Conservation (phyloP, 2,888 invertebrate genomes). For the Eilema caniola region DNA sequence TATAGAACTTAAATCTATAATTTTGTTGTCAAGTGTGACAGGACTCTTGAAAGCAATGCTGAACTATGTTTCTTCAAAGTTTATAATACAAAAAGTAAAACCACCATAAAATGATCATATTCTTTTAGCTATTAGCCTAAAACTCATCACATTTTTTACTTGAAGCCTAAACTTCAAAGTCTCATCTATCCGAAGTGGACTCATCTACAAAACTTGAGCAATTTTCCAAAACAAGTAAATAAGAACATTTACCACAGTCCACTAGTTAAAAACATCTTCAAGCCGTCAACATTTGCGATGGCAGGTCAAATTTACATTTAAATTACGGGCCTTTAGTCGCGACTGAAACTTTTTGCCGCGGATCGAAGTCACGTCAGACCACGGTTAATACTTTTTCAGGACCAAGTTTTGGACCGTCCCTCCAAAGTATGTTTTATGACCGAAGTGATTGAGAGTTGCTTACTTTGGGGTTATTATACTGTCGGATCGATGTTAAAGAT, state of each 20-base stretch:
- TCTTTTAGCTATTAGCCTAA: slow-evolving; percentile 1
- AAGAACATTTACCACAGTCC: slow-evolving; percentile 14
- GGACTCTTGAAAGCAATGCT: not conserved
- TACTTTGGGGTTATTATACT: slow-evolving; percentile 40
- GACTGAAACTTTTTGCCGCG: slow-evolving; percentile 33
- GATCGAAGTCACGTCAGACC: slow-evolving; percentile 41
- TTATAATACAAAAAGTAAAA: not conserved
- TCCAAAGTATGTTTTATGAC: slow-evolving; percentile 45
- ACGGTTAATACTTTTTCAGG: slow-evolving; percentile 44
- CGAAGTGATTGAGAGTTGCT: slow-evolving; percentile 38
- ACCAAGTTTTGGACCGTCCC: slow-evolving; percentile 35
- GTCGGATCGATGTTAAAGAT: slow-evolving; percentile 32
- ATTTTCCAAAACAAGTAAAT: slow-evolving; percentile 14
- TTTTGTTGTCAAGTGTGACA: no score
- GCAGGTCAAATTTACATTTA: slow-evolving; percentile 56
- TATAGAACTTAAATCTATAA: no score
- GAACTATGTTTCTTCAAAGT: not conserved
- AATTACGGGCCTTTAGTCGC: slow-evolving; percentile 49
- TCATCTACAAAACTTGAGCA: slow-evolving; percentile 6
- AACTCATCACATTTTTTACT: not conserved
- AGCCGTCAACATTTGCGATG: slow-evolving; percentile 35
- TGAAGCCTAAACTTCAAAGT: not conserved
- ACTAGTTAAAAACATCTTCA: slow-evolving; percentile 32
- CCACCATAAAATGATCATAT: not conserved
- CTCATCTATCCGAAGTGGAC: not conserved